These are phyloP conservation scores for Copidosoma floridanum DNA, from an alignment of 1,140 invertebrate genomes.

Conservation along the genomic window DNA sequence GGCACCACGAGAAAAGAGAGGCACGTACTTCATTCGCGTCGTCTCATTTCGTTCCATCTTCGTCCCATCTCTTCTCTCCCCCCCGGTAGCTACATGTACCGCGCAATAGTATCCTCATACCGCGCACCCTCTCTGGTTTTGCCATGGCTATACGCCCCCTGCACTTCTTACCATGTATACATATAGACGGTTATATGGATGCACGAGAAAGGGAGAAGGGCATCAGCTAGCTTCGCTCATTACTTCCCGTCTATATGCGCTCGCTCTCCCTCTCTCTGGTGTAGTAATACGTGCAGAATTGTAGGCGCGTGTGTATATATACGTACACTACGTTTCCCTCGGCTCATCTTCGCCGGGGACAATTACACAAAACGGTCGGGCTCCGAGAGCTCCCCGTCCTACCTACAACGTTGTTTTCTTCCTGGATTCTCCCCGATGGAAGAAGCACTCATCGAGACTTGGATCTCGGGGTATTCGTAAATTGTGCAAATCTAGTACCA, in stretches of 20 bases:
- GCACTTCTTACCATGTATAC: too few relatives aligned
- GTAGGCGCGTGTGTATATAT: neutral
- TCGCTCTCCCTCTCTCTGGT: too few relatives aligned
- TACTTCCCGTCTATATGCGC: conserved; percentile 17
- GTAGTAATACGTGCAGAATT: too few relatives aligned
- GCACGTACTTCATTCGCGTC: conserved; percentile 26
- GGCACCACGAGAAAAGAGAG: too few relatives aligned
- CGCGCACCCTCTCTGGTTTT: conserved; percentile 5
- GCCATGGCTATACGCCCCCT: too few relatives aligned
- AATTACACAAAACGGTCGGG: conserved; percentile 23
- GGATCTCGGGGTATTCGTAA: too few relatives aligned
- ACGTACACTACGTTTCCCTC: conserved; percentile 1
- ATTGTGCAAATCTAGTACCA: conserved; percentile 10
- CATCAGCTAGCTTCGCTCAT: conserved; percentile 9
- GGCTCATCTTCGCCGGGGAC: conserved; percentile 10
- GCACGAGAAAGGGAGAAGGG: neutral
- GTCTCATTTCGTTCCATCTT: conserved; percentile 25
- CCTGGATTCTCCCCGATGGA: too few relatives aligned
- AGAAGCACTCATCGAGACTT: too few relatives aligned
- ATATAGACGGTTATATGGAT: too few relatives aligned
- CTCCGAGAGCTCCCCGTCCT: too few relatives aligned
- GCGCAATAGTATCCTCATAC: neutral
- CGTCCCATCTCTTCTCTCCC: conserved; percentile 6
- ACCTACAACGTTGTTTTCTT: too few relatives aligned
- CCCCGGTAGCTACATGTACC: too few relatives aligned